A percentile compares a stretch with the other conserved stretches of the same genome.
These are phyloP conservation scores for Coilia nasus DNA, from an alignment of 2,797 vertebrate species.

Conservation along the genomic window DNA sequence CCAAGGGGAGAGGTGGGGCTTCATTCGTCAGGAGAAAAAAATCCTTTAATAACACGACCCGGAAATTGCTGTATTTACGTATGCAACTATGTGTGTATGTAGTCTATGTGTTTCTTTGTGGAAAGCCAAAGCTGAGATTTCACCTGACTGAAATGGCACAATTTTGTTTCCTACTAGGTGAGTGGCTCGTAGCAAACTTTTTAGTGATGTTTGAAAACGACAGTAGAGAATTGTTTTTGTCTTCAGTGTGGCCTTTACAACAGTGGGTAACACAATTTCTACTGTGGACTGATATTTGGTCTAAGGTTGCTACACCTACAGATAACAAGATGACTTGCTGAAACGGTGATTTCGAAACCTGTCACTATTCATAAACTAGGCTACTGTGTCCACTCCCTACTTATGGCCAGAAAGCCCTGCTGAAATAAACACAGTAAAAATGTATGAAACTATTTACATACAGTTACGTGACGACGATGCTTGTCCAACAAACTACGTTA, in stretches of 20 bases:
- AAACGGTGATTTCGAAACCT: not conserved
- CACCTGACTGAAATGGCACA: too few relatives aligned
- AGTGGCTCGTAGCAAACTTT: not conserved
- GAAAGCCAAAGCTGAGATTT: slow-evolving; percentile 3
- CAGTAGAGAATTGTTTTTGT: not conserved
- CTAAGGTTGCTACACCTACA: not conserved
- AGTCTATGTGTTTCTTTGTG: not conserved
- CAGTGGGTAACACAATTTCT: not conserved
- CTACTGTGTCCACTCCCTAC: not conserved
- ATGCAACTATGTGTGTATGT: not conserved
- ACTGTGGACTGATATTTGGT: not conserved
- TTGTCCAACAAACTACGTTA: not conserved
- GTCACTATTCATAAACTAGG: not conserved
- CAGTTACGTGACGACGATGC: not conserved
- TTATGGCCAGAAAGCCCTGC: not conserved
- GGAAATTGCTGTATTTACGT: not conserved
- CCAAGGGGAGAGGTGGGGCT: slow-evolving; percentile 53
- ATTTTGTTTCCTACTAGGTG: too few relatives aligned
- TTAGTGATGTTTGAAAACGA: not conserved
- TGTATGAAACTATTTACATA: not conserved
- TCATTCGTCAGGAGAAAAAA: slow-evolving; percentile 57
- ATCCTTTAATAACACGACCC: not conserved
- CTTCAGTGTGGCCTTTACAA: not conserved
- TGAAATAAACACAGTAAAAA: not conserved
- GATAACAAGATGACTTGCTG: not conserved